These are phyloP conservation scores for Bujurquina vittata DNA, from an alignment of 2,113 vertebrate species.

Conservation along the genomic window DNA sequence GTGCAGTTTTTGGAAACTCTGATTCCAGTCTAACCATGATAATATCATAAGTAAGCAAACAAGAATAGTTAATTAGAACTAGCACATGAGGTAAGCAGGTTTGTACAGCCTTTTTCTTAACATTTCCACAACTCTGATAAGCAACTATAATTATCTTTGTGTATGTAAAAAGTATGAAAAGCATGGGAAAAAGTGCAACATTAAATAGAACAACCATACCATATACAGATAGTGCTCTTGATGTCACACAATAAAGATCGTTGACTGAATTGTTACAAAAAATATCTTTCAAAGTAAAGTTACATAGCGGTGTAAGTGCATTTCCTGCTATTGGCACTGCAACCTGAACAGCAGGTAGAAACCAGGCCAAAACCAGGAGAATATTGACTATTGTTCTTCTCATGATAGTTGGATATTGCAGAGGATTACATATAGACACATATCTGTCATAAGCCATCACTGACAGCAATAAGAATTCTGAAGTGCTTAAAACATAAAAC, in stretches of 20 bases:
- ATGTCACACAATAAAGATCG: not conserved
- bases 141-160: too few species aligned
- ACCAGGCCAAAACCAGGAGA: not conserved
- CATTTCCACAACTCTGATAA: too few species aligned
- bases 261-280: slow-evolving; percentile 29
- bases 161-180: too few species aligned
- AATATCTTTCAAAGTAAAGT: not conserved
- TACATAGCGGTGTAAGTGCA: not conserved
- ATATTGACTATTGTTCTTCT: not conserved
- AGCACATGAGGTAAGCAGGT: too few species aligned
- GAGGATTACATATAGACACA: too few species aligned
- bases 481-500: not conserved
- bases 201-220: too few species aligned
- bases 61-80: not conserved
- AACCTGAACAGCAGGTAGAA: not conserved
- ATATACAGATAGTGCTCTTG: not conserved
- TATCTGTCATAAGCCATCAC: too few species aligned
- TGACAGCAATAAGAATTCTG: slow-evolving; percentile 4
- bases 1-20: slow-evolving; percentile 4
- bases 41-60: slow-evolving; percentile 1
- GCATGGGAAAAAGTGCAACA: too few species aligned
- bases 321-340: fast-evolving
- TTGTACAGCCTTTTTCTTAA: too few species aligned
- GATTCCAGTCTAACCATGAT: not conserved
- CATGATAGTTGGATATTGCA: too few species aligned